Evolutionary conservation across 2,888 invertebrate species (phyloP).

Genomic region (Bhutanitis thaidina): DNA sequence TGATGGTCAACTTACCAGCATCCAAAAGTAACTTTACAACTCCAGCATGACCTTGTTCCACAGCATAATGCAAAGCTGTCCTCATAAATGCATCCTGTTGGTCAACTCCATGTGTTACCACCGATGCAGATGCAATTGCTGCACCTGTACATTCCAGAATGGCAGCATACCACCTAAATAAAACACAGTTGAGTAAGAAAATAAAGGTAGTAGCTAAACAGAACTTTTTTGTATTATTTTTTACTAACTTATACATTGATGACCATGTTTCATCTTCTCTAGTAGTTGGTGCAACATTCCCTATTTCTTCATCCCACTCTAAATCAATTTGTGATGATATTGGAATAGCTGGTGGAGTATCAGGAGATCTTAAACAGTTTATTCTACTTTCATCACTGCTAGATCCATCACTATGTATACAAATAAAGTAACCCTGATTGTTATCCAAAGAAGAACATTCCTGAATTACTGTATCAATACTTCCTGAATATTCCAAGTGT

Average conservation of each 20-base stretch:
- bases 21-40: conserved; percentile 81
- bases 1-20: conserved; percentile 64
- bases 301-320: conserved; percentile 88
- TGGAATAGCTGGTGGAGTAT: conserved; percentile 44
- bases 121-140: conserved; percentile 66
- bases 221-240: too few relatives aligned
- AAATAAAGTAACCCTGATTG: conserved; percentile 63
- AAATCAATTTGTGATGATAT: conserved; percentile 73
- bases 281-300: conserved; percentile 71
- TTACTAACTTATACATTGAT: conserved; percentile 67
- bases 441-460: conserved; percentile 35
- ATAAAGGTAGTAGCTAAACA: too few relatives aligned
- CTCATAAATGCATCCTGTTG: conserved; percentile 82
- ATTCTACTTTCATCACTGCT: conserved; percentile 60
- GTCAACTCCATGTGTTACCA: conserved; percentile 76
- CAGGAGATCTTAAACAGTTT: conserved; percentile 41
- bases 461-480: conserved; percentile 27
- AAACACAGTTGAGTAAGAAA: too few relatives aligned
- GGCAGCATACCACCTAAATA: conserved; percentile 84
- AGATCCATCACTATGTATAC: conserved; percentile 64
- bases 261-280: conserved; percentile 78
- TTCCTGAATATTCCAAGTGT: conserved; percentile 29
- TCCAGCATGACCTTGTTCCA: conserved; percentile 82
- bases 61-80: conserved; percentile 87
- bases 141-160: conserved; percentile 84